These are phyloP conservation scores for Phocoena phocoena DNA, from an alignment of 2,113 vertebrate species.

Conservation along the genomic window DNA sequence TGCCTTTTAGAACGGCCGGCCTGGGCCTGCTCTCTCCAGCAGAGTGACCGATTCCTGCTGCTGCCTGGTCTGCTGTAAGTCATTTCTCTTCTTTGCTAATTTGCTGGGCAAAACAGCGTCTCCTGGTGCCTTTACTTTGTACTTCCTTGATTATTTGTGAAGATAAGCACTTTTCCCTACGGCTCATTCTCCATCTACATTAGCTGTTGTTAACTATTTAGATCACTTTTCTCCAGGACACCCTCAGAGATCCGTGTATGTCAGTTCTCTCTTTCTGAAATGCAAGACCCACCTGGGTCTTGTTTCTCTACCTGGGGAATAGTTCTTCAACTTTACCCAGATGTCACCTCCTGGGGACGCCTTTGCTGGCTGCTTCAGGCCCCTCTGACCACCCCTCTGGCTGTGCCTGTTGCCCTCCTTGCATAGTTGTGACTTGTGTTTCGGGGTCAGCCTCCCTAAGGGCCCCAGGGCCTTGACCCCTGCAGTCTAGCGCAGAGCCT, in stretches of 20 bases:
- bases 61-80: background rate
- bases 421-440: background rate
- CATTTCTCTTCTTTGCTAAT: background rate
- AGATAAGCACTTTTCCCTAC: background rate
- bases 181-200: rapidly evolving
- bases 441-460: background rate
- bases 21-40: rapidly evolving
- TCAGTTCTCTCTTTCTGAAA: background rate
- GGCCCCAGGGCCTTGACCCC: background rate
- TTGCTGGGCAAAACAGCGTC: background rate
- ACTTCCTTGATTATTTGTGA: background rate
- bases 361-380: background rate
- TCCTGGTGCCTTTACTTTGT: background rate
- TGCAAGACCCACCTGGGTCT: too few species aligned
- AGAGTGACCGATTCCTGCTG: background rate
- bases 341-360: background rate
- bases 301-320: background rate
- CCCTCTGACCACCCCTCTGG: too few species aligned
- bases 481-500: background rate
- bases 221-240: background rate
- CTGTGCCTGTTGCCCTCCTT: too few species aligned
- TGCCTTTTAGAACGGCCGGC: background rate
- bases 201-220: background rate
- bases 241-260: background rate
- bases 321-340: rapidly evolving